These are phyloP conservation scores for Phocoena sinus DNA, from an alignment of 2,113 vertebrate species.

Conservation along the genomic window DNA sequence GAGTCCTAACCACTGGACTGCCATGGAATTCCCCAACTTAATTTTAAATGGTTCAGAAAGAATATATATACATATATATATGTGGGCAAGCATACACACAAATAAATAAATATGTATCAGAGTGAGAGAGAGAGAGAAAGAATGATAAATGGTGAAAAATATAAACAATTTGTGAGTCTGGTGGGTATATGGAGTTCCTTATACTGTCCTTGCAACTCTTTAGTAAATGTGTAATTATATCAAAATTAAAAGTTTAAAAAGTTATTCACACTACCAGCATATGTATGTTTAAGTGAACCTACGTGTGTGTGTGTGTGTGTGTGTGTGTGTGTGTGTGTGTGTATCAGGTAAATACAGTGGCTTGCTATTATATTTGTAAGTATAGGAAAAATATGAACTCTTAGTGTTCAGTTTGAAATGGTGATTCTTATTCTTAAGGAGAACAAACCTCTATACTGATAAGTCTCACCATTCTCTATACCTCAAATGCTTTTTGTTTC, in stretches of 20 bases:
- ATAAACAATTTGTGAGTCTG: not conserved
- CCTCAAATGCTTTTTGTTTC: not conserved
- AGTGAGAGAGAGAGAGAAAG: not conserved
- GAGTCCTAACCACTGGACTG: too few relatives aligned
- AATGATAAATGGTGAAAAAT: not conserved
- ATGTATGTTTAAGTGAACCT: not conserved
- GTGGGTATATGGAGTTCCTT: not conserved
- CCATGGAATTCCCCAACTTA: not conserved
- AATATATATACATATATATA: not conserved
- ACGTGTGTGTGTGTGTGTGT: not conserved
- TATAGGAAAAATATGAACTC: not conserved
- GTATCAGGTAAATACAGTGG: not conserved
- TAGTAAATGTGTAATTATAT: not conserved
- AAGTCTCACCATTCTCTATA: not conserved
- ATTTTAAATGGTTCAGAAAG: slow-evolving; percentile 2
- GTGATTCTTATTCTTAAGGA: not conserved
- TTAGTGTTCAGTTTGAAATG: not conserved
- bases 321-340: not conserved
- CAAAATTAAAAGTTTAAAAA: not conserved
- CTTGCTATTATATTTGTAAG: not conserved
- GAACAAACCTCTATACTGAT: not conserved
- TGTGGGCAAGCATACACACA: not conserved
- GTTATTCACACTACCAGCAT: not conserved
- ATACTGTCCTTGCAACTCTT: not conserved
- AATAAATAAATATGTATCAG: not conserved